These are phyloP conservation scores for Teleogryllus occipitalis DNA, from an alignment of 1,140 invertebrate species.

Conservation along the genomic window DNA sequence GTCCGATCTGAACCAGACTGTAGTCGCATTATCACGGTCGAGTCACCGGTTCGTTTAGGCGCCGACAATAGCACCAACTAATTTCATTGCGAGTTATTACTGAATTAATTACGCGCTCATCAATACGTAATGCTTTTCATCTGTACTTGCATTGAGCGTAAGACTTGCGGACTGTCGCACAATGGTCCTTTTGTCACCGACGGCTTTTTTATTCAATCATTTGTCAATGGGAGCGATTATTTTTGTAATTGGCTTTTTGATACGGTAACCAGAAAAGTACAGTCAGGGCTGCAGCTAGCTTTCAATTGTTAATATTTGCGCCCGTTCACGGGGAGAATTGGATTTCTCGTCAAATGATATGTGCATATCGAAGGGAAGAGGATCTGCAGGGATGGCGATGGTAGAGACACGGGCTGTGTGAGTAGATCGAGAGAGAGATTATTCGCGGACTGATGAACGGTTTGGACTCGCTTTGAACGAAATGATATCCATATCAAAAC, in stretches of 20 bases:
- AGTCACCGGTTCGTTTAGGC: not conserved
- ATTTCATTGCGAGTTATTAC: not conserved
- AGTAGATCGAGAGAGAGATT: too few relatives aligned
- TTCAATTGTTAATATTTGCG: constrained; percentile 5
- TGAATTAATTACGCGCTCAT: not conserved
- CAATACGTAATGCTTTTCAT: not conserved
- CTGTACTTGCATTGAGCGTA: not conserved
- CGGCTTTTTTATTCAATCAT: constrained; percentile 1
- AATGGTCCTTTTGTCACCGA: not conserved
- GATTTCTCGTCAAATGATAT: not conserved
- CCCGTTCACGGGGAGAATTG: not conserved
- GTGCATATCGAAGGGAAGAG: not conserved
- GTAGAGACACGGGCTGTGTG: too few relatives aligned
- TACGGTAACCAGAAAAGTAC: not conserved
- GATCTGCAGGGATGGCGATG: too few relatives aligned
- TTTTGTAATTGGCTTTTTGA: not conserved
- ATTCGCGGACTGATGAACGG: too few relatives aligned
- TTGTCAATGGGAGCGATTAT: not conserved
- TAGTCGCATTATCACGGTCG: not conserved
- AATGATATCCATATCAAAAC: too few relatives aligned
- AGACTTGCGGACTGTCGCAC: not conserved
- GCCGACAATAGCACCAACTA: not conserved
- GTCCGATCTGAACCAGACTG: too few relatives aligned
- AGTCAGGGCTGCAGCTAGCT: not conserved
- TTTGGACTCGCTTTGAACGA: too few relatives aligned